Percentiles rank a stretch among this genome's conserved stretches.
Evolutionary conservation across 2,888 invertebrate species (phyloP).

Genomic region (Heterodera filipjevi): DNA sequence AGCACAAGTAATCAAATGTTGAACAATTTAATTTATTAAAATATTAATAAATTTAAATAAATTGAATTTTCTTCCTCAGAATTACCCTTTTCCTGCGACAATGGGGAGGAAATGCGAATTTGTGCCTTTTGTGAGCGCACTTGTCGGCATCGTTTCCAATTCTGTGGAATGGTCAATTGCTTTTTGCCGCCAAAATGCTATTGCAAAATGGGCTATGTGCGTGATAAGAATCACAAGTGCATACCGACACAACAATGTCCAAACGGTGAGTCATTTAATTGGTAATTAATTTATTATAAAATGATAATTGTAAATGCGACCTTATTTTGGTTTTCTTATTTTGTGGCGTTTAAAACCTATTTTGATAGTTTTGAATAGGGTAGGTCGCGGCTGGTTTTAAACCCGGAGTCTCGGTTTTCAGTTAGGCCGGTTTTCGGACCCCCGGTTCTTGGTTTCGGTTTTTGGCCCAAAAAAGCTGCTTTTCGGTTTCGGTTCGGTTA

Average conservation of each 20-base stretch:
- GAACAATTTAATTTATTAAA: not conserved
- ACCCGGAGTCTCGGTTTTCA: too few relatives aligned
- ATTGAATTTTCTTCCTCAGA: not conserved
- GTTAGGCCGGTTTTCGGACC: too few relatives aligned
- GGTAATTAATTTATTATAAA: not conserved
- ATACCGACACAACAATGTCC: not conserved
- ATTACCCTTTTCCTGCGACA: not conserved
- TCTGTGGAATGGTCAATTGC: not conserved
- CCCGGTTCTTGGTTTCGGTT: too few relatives aligned
- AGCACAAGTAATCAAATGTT: too few relatives aligned
- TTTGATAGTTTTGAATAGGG: too few relatives aligned
- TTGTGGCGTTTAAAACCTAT: too few relatives aligned
- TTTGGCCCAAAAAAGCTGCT: too few relatives aligned
- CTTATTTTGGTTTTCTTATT: too few relatives aligned
- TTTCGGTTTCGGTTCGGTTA: too few relatives aligned
- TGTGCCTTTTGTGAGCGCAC: conserved; percentile 10
- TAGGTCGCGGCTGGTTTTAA: too few relatives aligned
- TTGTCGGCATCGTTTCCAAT: not conserved
- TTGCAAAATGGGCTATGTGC: conserved; percentile 4
- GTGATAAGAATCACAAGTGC: not conserved
- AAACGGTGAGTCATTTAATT: not conserved
- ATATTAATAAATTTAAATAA: not conserved
- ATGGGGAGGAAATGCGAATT: not conserved
- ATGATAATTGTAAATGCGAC: not conserved
- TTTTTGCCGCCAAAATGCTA: conserved; percentile 1